Percentiles rank a stretch among this genome's conserved stretches.
Conservation (phyloP, 2,888 invertebrate genomes). For the Laothoe populi region DNA sequence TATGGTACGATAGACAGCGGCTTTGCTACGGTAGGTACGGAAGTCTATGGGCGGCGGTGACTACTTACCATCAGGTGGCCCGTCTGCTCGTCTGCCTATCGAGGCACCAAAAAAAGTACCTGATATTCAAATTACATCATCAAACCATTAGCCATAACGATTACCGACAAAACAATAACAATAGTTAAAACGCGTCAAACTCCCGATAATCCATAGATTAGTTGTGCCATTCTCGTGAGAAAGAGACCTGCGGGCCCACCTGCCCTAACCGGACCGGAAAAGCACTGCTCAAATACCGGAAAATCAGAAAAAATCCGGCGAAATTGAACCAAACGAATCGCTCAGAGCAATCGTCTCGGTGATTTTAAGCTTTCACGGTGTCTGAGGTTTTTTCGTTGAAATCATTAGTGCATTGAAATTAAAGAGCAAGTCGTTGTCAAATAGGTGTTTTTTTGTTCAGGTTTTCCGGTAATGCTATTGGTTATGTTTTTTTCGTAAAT, state of each 20-base stretch:
- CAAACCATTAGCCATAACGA: neutral
- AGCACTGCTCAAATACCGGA: constrained; percentile 78
- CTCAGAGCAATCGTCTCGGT: constrained; percentile 60
- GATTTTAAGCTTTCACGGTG: constrained; percentile 77
- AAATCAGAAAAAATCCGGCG: constrained; percentile 79
- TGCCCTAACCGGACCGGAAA: constrained; percentile 78
- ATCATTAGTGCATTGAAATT: constrained; percentile 77
- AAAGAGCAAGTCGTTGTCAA: constrained; percentile 59
- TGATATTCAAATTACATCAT: neutral
- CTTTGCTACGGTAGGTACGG: too few relatives aligned
- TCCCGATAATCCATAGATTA: constrained; percentile 66
- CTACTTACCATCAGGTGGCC: too few relatives aligned
- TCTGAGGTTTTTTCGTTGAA: constrained; percentile 59
- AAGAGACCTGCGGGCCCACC: constrained; percentile 68
- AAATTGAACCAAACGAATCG: constrained; percentile 75
- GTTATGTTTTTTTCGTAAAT: constrained; percentile 38
- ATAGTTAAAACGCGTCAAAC: constrained; percentile 55
- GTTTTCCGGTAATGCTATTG: constrained; percentile 35
- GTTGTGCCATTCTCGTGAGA: constrained; percentile 76
- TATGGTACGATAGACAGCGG: too few relatives aligned
- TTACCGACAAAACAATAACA: constrained; percentile 13
- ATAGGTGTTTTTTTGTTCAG: constrained; percentile 49
- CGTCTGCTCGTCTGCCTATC: too few relatives aligned
- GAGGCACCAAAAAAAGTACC: neutral
- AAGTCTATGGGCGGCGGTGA: too few relatives aligned